Evolutionary conservation across 2,113 vertebrate genomes (phyloP).

Genomic region (Leucoraja erinaceus): DNA sequence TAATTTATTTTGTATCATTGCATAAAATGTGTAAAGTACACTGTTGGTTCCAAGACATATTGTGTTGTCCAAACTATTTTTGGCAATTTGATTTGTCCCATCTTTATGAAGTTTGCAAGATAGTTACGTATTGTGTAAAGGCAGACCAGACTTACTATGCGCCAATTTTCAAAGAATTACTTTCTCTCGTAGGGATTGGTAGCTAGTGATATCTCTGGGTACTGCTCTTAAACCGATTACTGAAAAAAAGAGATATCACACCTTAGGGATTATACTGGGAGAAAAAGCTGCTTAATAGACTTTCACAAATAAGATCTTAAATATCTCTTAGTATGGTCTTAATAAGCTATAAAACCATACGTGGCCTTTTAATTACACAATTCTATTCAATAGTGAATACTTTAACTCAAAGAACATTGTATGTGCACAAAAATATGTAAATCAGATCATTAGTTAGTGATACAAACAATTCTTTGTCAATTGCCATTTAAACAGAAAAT

Average conservation of each 20-base stretch:
- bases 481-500: not conserved
- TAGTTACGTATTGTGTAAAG: conserved; percentile 4
- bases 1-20: no score
- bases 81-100: no score
- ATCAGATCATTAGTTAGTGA: not conserved
- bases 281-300: not conserved
- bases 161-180: conserved; percentile 28
- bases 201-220: not conserved
- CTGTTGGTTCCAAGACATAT: no score
- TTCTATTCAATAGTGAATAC: not conserved
- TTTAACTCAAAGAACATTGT: not conserved
- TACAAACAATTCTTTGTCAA: not conserved
- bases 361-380: not conserved
- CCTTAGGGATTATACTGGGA: not conserved
- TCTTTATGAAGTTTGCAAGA: not conserved
- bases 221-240: conserved; percentile 18
- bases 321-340: not conserved
- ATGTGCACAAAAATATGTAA: not conserved
- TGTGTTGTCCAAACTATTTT: no score
- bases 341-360: not conserved
- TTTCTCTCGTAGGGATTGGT: not conserved
- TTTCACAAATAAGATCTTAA: not conserved
- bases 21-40: no score
- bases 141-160: not conserved
- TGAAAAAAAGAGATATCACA: conserved; percentile 26